Conservation (phyloP, 2,113 vertebrate species). For the Saimiri boliviensis region DNA sequence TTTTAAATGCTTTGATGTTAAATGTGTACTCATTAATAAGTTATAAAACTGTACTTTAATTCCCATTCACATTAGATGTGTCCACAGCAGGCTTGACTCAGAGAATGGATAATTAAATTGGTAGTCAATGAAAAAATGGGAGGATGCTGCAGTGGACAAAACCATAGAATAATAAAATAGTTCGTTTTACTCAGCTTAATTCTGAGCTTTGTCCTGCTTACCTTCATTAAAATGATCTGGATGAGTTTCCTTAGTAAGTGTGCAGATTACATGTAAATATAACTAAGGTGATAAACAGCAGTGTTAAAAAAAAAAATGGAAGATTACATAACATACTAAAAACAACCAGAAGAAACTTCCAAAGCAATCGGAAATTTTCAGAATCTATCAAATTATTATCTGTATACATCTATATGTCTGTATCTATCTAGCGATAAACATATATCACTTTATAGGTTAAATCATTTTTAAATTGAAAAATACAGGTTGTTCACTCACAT, state of each 20-base stretch:
- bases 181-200: not conserved
- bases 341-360: not conserved
- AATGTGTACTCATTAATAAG: not conserved
- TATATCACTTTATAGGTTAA: not conserved
- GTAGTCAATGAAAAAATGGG: not conserved
- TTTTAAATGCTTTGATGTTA: not conserved
- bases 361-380: not conserved
- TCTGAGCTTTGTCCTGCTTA: not conserved
- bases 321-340: not conserved
- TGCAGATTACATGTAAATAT: not conserved
- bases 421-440: not conserved
- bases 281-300: not conserved
- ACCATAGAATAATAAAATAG: not conserved
- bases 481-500: not conserved
- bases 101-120: not conserved
- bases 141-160: not conserved
- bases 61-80: not conserved
- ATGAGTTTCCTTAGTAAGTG: not conserved
- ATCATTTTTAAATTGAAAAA: not conserved
- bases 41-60: not conserved
- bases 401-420: not conserved
- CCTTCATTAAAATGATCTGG: not conserved
- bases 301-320: not conserved
- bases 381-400: not conserved
- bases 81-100: not conserved